Percentiles rank a stretch among this genome's conserved stretches.
Evolutionary conservation across 2,797 vertebrate species (phyloP).

Genomic region (Crypturellus tataupa): DNA sequence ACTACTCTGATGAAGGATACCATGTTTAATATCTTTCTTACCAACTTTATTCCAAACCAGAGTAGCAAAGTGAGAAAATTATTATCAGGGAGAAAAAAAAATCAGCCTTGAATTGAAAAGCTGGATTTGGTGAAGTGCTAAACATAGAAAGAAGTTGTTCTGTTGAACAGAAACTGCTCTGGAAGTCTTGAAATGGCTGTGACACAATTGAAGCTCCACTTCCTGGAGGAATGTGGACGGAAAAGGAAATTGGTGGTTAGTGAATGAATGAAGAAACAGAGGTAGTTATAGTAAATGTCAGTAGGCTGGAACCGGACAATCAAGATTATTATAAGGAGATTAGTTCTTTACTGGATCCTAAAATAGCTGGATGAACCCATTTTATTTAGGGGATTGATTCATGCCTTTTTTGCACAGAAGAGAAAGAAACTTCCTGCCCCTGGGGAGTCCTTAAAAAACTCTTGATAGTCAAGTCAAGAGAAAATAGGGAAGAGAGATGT

Average conservation of each 20-base stretch:
- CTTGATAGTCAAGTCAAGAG: background rate
- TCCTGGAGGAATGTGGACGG: background rate
- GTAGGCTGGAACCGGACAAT: background rate
- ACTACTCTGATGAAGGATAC: background rate
- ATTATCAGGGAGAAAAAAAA: background rate
- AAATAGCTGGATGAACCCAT: background rate
- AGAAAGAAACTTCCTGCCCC: background rate
- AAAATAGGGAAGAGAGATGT: background rate
- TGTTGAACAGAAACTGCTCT: background rate
- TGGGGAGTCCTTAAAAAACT: background rate
- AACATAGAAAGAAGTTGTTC: background rate
- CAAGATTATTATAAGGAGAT: background rate
- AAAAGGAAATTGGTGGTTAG: background rate
- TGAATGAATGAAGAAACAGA: background rate
- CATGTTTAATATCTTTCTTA: conserved; percentile 12
- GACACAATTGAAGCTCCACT: background rate
- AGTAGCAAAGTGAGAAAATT: conserved; percentile 19
- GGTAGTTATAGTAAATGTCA: background rate
- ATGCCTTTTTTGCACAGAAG: background rate
- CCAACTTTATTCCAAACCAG: conserved; percentile 4
- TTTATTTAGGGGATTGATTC: background rate
- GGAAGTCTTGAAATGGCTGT: background rate
- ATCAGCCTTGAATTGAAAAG: background rate
- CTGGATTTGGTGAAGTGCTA: background rate
- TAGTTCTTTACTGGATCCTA: background rate